These are phyloP conservation scores for Craterocephalus amniculus DNA, from an alignment of 2,797 vertebrate species.

Conservation along the genomic window DNA sequence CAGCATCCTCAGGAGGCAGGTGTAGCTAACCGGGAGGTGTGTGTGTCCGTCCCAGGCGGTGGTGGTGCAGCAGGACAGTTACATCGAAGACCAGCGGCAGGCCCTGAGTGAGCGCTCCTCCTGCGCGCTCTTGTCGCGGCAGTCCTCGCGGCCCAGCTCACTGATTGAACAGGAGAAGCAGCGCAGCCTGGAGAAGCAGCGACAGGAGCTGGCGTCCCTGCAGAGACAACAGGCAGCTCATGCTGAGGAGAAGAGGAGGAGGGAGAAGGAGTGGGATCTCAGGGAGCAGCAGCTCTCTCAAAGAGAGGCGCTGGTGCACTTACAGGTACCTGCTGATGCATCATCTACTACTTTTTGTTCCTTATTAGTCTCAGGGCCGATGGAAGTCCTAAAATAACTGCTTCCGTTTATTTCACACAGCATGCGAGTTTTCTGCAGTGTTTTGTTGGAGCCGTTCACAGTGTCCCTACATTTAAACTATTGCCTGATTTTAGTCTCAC, in stretches of 20 bases:
- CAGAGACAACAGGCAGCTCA: conserved; percentile 91
- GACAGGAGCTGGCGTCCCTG: conserved; percentile 92
- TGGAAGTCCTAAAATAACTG: not conserved
- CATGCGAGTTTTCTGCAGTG: conserved; percentile 6
- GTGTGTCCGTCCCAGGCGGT: conserved; percentile 82
- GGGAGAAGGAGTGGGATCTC: conserved; percentile 88
- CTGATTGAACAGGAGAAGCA: conserved; percentile 98
- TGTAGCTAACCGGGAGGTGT: not conserved
- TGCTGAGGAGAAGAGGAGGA: conserved; percentile 86
- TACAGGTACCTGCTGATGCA: conserved; percentile 67
- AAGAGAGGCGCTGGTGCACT: conserved; percentile 79
- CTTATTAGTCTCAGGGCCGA: conserved; percentile 4
- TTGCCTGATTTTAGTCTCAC: not conserved
- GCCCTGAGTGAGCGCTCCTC: conserved; percentile 84
- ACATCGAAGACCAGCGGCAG: conserved; percentile 95
- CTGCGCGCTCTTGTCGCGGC: conserved; percentile 70
- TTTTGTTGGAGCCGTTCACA: not conserved
- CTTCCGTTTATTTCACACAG: not conserved
- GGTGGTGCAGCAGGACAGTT: conserved; percentile 95
- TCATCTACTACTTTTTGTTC: not conserved
- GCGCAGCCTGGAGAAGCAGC: conserved; percentile 95
- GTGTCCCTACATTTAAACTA: not conserved
- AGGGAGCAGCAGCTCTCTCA: conserved; percentile 85
- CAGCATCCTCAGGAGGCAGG: not conserved
- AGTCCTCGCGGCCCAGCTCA: conserved; percentile 84